A percentile compares a stretch with the other conserved stretches of the same genome.
Evolutionary conservation across 2,797 vertebrate species (phyloP).

Genomic region (Schizopygopsis malacanthus): DNA sequence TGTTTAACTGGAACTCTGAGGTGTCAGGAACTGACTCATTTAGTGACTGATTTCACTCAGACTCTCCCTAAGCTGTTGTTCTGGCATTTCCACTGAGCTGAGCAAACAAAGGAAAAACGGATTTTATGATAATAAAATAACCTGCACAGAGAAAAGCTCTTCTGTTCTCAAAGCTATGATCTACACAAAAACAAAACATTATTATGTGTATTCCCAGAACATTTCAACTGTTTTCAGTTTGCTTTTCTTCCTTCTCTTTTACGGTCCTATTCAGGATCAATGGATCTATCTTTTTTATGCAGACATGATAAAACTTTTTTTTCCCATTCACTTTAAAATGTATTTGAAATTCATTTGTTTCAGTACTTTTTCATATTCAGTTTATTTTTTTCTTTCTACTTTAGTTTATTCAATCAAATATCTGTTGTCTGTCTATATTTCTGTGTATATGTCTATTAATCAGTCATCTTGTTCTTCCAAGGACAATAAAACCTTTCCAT

Average conservation of each 20-base stretch:
- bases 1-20: slow-evolving; percentile 81
- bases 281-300: neutral
- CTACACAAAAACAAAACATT: neutral
- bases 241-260: neutral
- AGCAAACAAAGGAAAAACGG: slow-evolving; percentile 50
- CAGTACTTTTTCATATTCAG: no score
- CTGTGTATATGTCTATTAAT: neutral
- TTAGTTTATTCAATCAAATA: neutral
- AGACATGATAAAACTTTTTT: neutral
- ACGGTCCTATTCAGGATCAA: neutral
- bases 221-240: neutral
- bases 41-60: slow-evolving; percentile 84
- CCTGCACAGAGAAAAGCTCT: neutral
- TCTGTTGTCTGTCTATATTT: no score
- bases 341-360: neutral
- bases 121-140: slow-evolving; percentile 18
- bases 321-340: neutral
- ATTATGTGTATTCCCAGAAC: neutral
- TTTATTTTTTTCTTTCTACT: no score
- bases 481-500: neutral
- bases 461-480: neutral
- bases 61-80: slow-evolving; percentile 71
- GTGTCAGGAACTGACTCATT: slow-evolving; percentile 88
- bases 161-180: neutral
- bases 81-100: slow-evolving; percentile 75